Conservation (phyloP, 2,113 vertebrate genomes). For the Turdus rufiventris region DNA sequence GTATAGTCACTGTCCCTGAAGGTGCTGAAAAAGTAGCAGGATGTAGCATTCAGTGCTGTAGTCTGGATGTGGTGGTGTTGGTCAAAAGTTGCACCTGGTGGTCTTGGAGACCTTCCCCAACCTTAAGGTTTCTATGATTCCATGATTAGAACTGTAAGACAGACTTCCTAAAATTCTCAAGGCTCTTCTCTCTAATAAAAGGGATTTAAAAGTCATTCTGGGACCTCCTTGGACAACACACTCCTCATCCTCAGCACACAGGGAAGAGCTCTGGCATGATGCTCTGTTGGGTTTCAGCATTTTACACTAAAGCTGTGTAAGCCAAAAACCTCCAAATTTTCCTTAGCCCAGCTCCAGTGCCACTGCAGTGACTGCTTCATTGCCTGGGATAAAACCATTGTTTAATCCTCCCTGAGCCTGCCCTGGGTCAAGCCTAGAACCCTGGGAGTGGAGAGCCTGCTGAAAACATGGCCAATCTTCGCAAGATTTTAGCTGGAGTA, state of each 20-base stretch:
- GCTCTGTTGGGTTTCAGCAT: fast-evolving
- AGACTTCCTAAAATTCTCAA: not conserved
- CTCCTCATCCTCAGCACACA: not conserved
- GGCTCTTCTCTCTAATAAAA: not conserved
- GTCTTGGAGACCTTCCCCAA: not conserved
- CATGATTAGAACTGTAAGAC: not conserved
- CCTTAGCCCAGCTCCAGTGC: not conserved
- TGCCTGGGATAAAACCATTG: not conserved
- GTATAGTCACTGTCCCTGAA: not conserved
- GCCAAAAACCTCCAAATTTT: not conserved
- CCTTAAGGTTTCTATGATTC: not conserved
- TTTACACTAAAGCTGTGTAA: not conserved
- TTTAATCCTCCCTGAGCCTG: not conserved
- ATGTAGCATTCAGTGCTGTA: too few species aligned
- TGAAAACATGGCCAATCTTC: not conserved
- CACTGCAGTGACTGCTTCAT: not conserved
- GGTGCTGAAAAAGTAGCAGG: not conserved
- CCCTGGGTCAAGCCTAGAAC: not conserved
- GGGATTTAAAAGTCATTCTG: not conserved
- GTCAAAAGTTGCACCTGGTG: fast-evolving
- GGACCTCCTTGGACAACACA: fast-evolving
- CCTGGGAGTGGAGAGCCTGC: fast-evolving
- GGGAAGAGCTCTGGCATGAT: not conserved
- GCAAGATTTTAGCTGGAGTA: not conserved
- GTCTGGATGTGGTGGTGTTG: fast-evolving